Base-by-base conservation (phyloP, 2,888 invertebrate species). In the Meloe dianella region DNA sequence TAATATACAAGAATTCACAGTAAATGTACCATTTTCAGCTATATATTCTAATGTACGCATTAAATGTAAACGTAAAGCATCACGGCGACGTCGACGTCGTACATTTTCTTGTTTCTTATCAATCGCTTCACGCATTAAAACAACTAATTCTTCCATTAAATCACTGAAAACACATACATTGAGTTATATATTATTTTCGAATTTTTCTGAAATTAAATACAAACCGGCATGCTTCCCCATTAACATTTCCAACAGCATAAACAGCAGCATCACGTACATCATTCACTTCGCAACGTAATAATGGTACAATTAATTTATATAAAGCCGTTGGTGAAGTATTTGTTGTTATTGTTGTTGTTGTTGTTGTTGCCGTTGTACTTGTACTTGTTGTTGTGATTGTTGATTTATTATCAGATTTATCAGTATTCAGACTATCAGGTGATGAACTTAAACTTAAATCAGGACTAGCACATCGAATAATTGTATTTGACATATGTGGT, bases 101-200 rank as follows among this genome's bases (percentile, higher is more conserved):
- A 98, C 93, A 82, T 98, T 99, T 82, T 98, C 98, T 84, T 98
- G 97, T 81, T 98, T 98, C 59, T 96, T 89, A 82, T 99, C 98
- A 22, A 97, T 94, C 0, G 98, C 97, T 83, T 99, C 99, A 20
- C 97, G 91, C 66, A 99, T 90, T 72, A 95, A 92, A 0, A 93
- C 90, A 8, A 94, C 90, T 64, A 99, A 84, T 84, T 99, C 99
- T 78, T 99, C 99, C 90, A 98, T 93, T 67, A 99, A 86, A 85
- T 98, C 97, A 81, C 97, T 97, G 81, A 12, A 79, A 72, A 66
- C 58, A 68, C 1, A 10, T 30, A 32, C n/a, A n/a, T 30, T 32
- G 7, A n/a, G 30, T 30, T 12, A 58, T 60, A 2, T 56, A 56
- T 0, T 8, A 6, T 8, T 10, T 24, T 29, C 8, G 9, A 56